phyloP scores from a whole-genome alignment of 1,140 invertebrate species.

The Holotrichia oblita region DNA sequence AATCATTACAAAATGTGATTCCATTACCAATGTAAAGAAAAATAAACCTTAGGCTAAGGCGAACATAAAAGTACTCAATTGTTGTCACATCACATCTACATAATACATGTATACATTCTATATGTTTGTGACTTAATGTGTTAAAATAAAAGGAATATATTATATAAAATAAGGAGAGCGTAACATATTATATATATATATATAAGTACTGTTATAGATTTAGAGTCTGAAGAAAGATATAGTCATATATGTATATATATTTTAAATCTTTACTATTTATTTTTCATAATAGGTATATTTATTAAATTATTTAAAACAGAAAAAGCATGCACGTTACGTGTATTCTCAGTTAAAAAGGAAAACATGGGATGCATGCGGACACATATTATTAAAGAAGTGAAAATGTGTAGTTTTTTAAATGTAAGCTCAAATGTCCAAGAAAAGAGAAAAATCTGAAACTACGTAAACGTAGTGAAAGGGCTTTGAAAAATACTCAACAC shows the following conservation, averaged over 20 bases:
- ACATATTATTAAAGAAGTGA: constrained; percentile 40
- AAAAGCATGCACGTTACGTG: constrained; percentile 1
- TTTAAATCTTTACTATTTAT: constrained; percentile 46
- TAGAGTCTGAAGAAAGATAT: constrained; percentile 47
- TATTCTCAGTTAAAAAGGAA: not conserved
- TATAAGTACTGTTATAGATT: constrained; percentile 50
- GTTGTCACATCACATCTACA: constrained; percentile 41
- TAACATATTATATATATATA: constrained; percentile 42
- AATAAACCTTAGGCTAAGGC: constrained; percentile 42
- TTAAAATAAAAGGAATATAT: constrained; percentile 46
- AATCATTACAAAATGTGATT: constrained; percentile 50
- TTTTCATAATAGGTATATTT: constrained; percentile 45
- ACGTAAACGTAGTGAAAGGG: constrained; percentile 52
- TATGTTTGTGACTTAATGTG: constrained; percentile 50
- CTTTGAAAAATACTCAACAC: constrained; percentile 56
- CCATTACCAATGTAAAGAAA: constrained; percentile 47
- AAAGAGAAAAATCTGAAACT: constrained; percentile 46
- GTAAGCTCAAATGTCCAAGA: constrained; percentile 55
- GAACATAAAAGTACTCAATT: constrained; percentile 39
- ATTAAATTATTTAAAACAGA: constrained; percentile 41
- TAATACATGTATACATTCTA: constrained; percentile 45
- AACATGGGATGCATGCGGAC: constrained; percentile 5
- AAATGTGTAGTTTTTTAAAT: constrained; percentile 50
- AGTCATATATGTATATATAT: constrained; percentile 50
- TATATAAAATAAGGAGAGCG: constrained; percentile 44